Base-by-base conservation (phyloP, 2,797 vertebrate species). In the Sarcophilus harrisii region DNA sequence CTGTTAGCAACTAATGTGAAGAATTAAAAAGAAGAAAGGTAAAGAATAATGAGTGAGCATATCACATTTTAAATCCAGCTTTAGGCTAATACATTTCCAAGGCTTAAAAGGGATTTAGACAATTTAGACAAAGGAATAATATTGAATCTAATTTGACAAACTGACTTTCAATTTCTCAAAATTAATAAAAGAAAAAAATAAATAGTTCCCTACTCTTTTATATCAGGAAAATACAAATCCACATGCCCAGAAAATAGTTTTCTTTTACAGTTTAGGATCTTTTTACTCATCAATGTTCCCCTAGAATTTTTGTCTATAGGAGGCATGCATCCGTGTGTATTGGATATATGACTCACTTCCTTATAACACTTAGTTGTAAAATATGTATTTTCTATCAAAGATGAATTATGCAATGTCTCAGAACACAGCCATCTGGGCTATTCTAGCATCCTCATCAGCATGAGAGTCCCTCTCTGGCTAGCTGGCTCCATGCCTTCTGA, bases 71-170 rank as follows among this genome's bases (percentile, higher is more conserved):
- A 90, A 62, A 28, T 73, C 57, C n/a, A 58, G 28, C 62, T 58
- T 18, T 45, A 54, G 92, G n/a, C 49, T 60, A 38, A 92, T 5
- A 96, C 92, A 52, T 90, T 45, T 62, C 57, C 11, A 18, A 10
- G 93, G 94, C 90, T 96, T 54, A 49, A 93, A 92, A 94, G 58
- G 29, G 90, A 29, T 55, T 54, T 57, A 93, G 38, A 54, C 90
- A 93, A 29, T 55, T 54, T 57, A 93, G 38, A 54, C 90, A 93
- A 93, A 96, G n/a, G 1, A 92, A 14, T 57, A 73, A 49, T 28
- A 49, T 52, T 92, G 13, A 94, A 28, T 95, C 52, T 38, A 57
- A 57, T 93, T 57, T 57, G 54, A 59, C 54, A n/a, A 60, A 92
- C 27, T 54, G 18, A 60, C 8, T 5, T 91, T 92, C 57, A 58